Percentiles rank a stretch among this genome's conserved stretches.
Conservation (phyloP, 2,888 invertebrate species). For the Pammene fasciana region DNA sequence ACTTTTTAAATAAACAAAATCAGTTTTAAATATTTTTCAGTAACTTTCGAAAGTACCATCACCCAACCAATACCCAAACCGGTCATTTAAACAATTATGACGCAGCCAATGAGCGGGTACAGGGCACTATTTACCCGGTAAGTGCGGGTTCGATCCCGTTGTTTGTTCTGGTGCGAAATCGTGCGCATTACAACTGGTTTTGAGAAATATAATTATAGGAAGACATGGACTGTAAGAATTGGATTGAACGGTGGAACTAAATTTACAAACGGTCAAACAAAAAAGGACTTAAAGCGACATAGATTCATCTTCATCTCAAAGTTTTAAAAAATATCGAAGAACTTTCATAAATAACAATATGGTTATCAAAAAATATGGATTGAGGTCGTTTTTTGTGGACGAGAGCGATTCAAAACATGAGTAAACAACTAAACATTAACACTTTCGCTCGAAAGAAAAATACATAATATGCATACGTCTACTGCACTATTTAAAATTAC, state of each 20-base stretch:
- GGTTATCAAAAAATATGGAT: too few relatives aligned
- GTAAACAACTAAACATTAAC: too few relatives aligned
- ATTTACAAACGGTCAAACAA: not conserved
- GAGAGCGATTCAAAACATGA: too few relatives aligned
- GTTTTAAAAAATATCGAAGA: too few relatives aligned
- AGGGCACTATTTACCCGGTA: slow-evolving; percentile 23
- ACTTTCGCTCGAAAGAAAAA: too few relatives aligned
- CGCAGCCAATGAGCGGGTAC: slow-evolving; percentile 30
- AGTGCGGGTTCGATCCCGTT: slow-evolving; percentile 40
- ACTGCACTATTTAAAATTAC: too few relatives aligned
- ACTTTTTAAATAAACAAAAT: slow-evolving; percentile 13
- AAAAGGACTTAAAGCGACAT: too few relatives aligned
- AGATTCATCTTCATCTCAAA: too few relatives aligned
- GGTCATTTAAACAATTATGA: slow-evolving; percentile 37
- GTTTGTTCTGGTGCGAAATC: slow-evolving; percentile 46
- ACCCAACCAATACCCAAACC: slow-evolving; percentile 18
- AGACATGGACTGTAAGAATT: not conserved
- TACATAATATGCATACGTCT: too few relatives aligned
- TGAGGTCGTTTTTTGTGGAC: too few relatives aligned
- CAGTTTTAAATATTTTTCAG: slow-evolving; percentile 10
- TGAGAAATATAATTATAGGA: slow-evolving; percentile 7
- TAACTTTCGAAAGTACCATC: slow-evolving; percentile 31
- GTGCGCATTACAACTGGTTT: slow-evolving; percentile 44
- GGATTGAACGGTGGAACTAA: not conserved
- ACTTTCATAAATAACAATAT: too few relatives aligned